Percentiles rank a stretch among this genome's conserved stretches.
phyloP scores from a whole-genome alignment of 1,140 invertebrate species.

The Diabrotica undecimpunctata region DNA sequence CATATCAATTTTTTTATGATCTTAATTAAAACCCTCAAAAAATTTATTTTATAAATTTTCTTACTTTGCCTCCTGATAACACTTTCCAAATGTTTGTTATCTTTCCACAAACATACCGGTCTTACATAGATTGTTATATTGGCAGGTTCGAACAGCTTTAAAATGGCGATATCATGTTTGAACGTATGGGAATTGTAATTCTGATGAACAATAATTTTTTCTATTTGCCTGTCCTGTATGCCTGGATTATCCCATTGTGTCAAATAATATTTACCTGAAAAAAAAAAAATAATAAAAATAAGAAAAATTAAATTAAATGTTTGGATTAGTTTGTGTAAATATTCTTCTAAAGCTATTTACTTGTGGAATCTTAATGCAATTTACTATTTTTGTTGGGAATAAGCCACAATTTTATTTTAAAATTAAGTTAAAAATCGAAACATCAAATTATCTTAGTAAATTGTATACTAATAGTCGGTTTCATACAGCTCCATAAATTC shows the following conservation, averaged over 20 bases:
- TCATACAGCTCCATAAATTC: too few relatives aligned
- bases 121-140: conserved; percentile 51
- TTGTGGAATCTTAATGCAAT: too few relatives aligned
- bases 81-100: conserved; percentile 26
- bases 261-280: conserved; percentile 42
- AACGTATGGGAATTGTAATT: conserved; percentile 55
- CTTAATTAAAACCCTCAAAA: too few relatives aligned
- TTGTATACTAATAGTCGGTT: too few relatives aligned
- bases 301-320: too few relatives aligned
- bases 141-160: conserved; percentile 52
- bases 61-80: conserved; percentile 39
- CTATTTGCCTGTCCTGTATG: conserved; percentile 48
- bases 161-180: conserved; percentile 63
- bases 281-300: background rate
- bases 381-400: too few relatives aligned
- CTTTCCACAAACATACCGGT: conserved; percentile 56
- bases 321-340: too few relatives aligned
- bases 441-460: too few relatives aligned
- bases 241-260: conserved; percentile 40
- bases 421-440: too few relatives aligned
- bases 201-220: conserved; percentile 54
- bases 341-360: too few relatives aligned
- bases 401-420: too few relatives aligned
- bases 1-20: too few relatives aligned
- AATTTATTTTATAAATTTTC: background rate